Conservation (phyloP, 2,888 invertebrate genomes). For the Aelia acuminata region DNA sequence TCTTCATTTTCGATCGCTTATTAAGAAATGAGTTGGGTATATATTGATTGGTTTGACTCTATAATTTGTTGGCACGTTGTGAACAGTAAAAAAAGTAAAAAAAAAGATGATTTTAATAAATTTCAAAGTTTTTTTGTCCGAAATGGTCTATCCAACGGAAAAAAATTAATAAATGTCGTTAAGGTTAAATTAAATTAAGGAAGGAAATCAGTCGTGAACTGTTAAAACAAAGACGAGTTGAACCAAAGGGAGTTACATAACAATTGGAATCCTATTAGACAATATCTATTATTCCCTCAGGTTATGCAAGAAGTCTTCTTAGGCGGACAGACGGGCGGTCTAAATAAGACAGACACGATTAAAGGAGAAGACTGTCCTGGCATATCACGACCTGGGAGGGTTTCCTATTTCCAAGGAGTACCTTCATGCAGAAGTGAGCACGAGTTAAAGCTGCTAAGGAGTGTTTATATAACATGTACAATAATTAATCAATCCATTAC, state of each 20-base stretch:
- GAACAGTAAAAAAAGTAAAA: too few species aligned
- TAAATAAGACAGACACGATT: slow-evolving; percentile 13
- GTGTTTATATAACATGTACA: too few species aligned
- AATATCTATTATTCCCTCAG: slow-evolving; percentile 4
- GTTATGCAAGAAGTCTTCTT: neutral
- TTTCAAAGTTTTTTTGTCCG: too few species aligned
- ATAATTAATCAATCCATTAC: too few species aligned
- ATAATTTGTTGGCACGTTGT: too few species aligned
- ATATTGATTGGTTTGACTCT: too few species aligned
- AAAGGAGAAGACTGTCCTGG: neutral
- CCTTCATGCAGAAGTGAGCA: too few species aligned
- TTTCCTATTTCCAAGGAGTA: neutral
- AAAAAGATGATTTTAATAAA: too few species aligned
- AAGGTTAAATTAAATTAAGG: too few species aligned
- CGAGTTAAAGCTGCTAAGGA: neutral
- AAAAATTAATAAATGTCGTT: neutral
- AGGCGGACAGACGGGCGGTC: neutral
- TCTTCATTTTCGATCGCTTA: too few species aligned
- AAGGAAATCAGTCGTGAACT: neutral
- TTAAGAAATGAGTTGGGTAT: too few species aligned
- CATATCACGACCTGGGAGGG: slow-evolving; percentile 28
- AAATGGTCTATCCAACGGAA: too few species aligned
- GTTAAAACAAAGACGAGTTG: neutral
- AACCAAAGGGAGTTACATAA: neutral
- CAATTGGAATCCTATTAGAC: slow-evolving; percentile 7